phyloP scores from a whole-genome alignment of 2,888 invertebrate genomes.

The Tachystola acroxantha region DNA sequence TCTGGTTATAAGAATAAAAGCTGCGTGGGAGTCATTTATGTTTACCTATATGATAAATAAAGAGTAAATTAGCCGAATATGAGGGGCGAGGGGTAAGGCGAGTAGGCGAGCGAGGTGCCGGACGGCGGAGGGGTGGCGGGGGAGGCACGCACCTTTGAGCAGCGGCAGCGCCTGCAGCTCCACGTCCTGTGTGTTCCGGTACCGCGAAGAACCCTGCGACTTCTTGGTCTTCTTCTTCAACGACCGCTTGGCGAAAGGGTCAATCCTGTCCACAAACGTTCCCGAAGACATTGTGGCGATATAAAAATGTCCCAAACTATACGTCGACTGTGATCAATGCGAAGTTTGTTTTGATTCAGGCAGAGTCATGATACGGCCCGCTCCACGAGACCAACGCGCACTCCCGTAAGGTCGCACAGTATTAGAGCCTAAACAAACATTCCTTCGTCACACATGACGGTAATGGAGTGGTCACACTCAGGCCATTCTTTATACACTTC shows the following conservation, averaged over 20 bases:
- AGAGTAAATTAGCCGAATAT: slow-evolving; percentile 4
- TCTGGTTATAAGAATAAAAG: no score
- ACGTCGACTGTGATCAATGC: slow-evolving; percentile 71
- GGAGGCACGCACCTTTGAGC: slow-evolving; percentile 90
- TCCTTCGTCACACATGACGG: slow-evolving; percentile 78
- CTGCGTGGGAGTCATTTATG: no score
- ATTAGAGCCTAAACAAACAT: slow-evolving; percentile 77
- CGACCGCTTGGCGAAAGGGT: slow-evolving; percentile 99
- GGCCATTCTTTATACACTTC: slow-evolving; percentile 75
- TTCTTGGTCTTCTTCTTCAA: slow-evolving; percentile 98
- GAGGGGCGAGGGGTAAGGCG: slow-evolving; percentile 6
- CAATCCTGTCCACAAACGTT: slow-evolving; percentile 99
- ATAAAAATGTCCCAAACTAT: slow-evolving; percentile 72
- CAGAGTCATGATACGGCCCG: slow-evolving; percentile 75
- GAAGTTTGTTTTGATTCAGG: slow-evolving; percentile 70
- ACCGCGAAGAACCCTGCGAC: slow-evolving; percentile 99
- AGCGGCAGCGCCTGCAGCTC: slow-evolving; percentile 97
- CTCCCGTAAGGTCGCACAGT: slow-evolving; percentile 71
- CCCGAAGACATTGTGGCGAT: slow-evolving; percentile 84
- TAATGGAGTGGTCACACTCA: slow-evolving; percentile 77
- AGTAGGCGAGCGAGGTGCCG: background rate
- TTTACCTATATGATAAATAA: background rate
- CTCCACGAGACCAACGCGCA: slow-evolving; percentile 68
- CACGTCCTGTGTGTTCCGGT: slow-evolving; percentile 98
- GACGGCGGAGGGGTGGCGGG: background rate